A percentile compares a stretch with the other conserved stretches of the same genome.
phyloP scores from a whole-genome alignment of 2,888 invertebrate species.

The Nymphalis urticae region DNA sequence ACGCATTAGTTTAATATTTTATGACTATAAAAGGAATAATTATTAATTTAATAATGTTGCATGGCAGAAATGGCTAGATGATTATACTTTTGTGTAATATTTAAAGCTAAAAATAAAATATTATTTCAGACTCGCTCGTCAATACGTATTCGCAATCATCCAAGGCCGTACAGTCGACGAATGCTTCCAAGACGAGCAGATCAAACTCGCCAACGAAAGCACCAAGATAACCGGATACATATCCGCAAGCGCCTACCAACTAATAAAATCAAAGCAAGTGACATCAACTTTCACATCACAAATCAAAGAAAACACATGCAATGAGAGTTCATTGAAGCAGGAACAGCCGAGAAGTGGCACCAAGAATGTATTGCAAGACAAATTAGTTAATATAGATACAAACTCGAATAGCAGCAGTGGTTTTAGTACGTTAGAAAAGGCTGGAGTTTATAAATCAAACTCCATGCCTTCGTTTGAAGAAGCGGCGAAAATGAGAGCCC shows the following conservation, averaged over 20 bases:
- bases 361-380: constrained; percentile 76
- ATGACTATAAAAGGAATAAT: no score
- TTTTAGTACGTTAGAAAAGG: constrained; percentile 59
- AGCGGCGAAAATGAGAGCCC: constrained; percentile 76
- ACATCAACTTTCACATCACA: constrained; percentile 53
- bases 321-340: constrained; percentile 49
- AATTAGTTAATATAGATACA: constrained; percentile 70
- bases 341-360: constrained; percentile 61
- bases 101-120: not conserved
- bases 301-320: constrained; percentile 72
- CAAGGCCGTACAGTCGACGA: constrained; percentile 85
- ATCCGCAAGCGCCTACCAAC: constrained; percentile 69
- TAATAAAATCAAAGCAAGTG: constrained; percentile 53
- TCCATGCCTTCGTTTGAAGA: constrained; percentile 76
- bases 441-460: constrained; percentile 65
- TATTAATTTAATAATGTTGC: no score
- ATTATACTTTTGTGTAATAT: not conserved
- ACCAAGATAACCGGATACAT: constrained; percentile 78
- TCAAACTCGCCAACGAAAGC: constrained; percentile 58
- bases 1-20: no score
- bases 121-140: constrained; percentile 81
- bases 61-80: no score
- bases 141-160: constrained; percentile 84
- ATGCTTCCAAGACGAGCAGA: constrained; percentile 77
- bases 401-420: constrained; percentile 67